Base-by-base conservation (phyloP, 2,888 invertebrate genomes). In the Diadegma fenestrale region DNA sequence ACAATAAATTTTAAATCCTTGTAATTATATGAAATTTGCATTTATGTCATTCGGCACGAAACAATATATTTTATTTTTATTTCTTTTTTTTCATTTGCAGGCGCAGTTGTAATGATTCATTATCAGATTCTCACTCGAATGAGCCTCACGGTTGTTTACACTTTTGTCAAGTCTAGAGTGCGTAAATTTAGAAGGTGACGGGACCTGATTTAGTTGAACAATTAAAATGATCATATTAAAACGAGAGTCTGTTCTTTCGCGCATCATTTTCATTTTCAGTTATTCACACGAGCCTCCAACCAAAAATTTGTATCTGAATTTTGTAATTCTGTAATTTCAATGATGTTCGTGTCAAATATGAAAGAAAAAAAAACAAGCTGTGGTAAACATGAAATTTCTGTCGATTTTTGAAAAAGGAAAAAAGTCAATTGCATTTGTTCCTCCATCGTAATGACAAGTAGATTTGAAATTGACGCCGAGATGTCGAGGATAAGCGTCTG, bases 1-100 rank as follows among this genome's bases (percentile, higher is more conserved):
- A 75, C 10, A 75, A 75, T 75, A 75, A 75, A 75, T 75, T 75
- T 75, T 75, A n/a, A 75, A 75, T 45, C 75, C 43, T 75, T 75
- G 30, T 75, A 75, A 75, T 30, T n/a, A 71, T 64, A 37, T 33
- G 33, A 45, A 48, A 45, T 26, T 37, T 7, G 61, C n/a, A 30
- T 73, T 41, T 41, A 6, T 54, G 10, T 71, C 17, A 26, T 43
- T 26, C 17, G 22, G 1, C 22, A 17, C 37, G 26, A 19, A 7
- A 30, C 4, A 26, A 26, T 30, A 6, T 26, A 19, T 22, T 8
- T 7, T 26, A 26, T 17, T 17, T 10, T 26, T 22, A 2, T n/a
- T 45, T 45, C 8, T 10, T 68, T 68, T 26, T 12, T 64, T 64
- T n/a, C 2, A 64, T 41, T n/a, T 6, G 37, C 37, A 37, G 37